phyloP scores from a whole-genome alignment of 1,140 invertebrate genomes.

The Chrysomallon squamiferum region DNA sequence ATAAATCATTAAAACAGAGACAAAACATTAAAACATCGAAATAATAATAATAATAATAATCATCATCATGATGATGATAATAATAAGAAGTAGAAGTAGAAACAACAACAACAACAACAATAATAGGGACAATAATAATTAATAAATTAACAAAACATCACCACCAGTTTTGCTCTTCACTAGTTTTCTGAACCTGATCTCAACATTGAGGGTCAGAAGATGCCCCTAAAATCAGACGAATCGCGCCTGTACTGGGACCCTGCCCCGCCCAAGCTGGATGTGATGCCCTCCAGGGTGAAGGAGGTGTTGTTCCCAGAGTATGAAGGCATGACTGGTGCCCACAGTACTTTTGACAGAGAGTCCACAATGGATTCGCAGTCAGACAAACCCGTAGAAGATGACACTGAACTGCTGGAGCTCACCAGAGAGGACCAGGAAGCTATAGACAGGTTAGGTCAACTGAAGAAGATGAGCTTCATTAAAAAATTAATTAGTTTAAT shows the following conservation, averaged over 20 bases:
- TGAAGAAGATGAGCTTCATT: no score
- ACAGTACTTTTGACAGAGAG: not conserved
- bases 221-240: slow-evolving; percentile 44
- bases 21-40: no score
- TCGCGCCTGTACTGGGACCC: slow-evolving; percentile 60
- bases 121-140: no score
- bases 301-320: slow-evolving; percentile 54
- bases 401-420: not conserved
- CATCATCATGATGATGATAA: no score
- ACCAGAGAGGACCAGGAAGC: slow-evolving; percentile 18
- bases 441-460: slow-evolving; percentile 26
- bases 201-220: slow-evolving; percentile 33
- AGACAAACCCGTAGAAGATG: slow-evolving; percentile 23
- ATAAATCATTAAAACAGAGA: no score
- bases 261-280: slow-evolving; percentile 61
- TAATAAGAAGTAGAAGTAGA: no score
- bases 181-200: slow-evolving; percentile 35
- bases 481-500: no score
- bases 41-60: no score
- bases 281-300: slow-evolving; percentile 54
- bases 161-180: no score
- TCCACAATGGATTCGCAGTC: slow-evolving; percentile 2
- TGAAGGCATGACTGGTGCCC: slow-evolving; percentile 18
- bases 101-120: no score
- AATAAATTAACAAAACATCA: no score